Conservation (phyloP, 2,888 invertebrate species). For the Pecten maximus region DNA sequence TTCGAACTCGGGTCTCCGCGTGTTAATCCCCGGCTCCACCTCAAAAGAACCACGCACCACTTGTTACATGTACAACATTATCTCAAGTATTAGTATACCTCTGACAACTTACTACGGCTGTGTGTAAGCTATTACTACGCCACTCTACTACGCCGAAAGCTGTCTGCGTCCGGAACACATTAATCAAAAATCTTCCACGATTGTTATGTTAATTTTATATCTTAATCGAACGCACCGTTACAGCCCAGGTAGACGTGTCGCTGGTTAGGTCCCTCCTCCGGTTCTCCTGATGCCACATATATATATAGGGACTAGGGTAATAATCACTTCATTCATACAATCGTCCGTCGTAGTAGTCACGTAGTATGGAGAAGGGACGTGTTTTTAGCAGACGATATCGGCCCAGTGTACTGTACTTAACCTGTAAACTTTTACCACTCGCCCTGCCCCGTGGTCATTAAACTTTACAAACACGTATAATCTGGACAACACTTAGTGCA, state of each 20-base stretch:
- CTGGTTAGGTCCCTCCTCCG: constrained; percentile 10
- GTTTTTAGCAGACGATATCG: constrained; percentile 13
- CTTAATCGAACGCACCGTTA: constrained; percentile 25
- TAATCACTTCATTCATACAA: constrained; percentile 16
- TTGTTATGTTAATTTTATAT: constrained; percentile 29
- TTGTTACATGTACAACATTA: not conserved
- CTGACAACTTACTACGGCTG: not conserved
- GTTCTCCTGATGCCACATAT: not conserved
- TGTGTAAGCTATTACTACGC: constrained; percentile 4
- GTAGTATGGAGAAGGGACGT: not conserved
- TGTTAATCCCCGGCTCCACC: too few relatives aligned
- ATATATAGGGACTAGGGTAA: not conserved
- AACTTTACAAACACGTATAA: not conserved
- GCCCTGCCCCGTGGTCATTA: not conserved
- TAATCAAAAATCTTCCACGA: not conserved
- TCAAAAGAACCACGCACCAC: too few relatives aligned
- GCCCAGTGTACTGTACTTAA: not conserved
- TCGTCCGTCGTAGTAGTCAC: not conserved
- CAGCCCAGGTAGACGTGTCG: not conserved
- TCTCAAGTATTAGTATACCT: not conserved
- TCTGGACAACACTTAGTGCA: not conserved
- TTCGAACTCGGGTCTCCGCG: too few relatives aligned
- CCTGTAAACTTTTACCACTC: not conserved
- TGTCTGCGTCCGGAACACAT: not conserved
- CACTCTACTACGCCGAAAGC: not conserved